A percentile compares a stretch with the other conserved stretches of the same genome.
phyloP scores from a whole-genome alignment of 1,140 invertebrate species.

The Zaprionus davidi region DNA sequence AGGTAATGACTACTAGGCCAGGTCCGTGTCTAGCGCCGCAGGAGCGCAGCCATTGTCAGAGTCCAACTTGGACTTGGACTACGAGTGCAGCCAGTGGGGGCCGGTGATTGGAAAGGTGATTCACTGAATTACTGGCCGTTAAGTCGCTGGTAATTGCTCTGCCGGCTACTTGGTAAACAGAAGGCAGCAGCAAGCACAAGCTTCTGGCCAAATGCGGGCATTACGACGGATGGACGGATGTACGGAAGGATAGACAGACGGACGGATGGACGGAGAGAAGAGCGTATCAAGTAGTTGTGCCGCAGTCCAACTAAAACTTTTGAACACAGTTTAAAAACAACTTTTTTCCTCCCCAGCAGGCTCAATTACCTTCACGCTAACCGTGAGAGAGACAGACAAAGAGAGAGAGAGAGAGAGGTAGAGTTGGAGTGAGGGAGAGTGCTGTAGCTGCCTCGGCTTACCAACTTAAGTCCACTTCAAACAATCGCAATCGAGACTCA shows the following conservation, averaged over 20 bases:
- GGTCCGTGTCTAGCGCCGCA: neutral
- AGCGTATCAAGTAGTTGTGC: conserved; percentile 1
- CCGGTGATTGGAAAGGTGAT: conserved; percentile 39
- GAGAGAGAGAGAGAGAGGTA: neutral
- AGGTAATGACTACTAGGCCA: conserved; percentile 38
- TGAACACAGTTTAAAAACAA: conserved; percentile 9
- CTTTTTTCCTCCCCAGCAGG: conserved; percentile 1
- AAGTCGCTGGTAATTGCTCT: conserved; percentile 13
- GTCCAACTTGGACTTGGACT: neutral
- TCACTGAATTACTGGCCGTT: conserved; percentile 34
- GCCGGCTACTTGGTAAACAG: conserved; percentile 2
- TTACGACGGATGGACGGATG: neutral
- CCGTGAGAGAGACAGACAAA: neutral
- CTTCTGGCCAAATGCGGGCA: neutral
- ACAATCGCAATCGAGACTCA: conserved; percentile 47
- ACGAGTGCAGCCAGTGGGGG: neutral
- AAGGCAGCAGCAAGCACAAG: neutral
- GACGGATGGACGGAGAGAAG: neutral
- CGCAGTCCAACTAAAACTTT: conserved; percentile 5
- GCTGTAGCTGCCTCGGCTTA: neutral
- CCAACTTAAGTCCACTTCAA: conserved; percentile 15
- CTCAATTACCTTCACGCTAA: conserved; percentile 1
- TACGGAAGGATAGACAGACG: neutral
- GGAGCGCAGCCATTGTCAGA: conserved; percentile 1
- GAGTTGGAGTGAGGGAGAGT: neutral